phyloP scores from a whole-genome alignment of 53 echinoderm and acorn worm species.

The Luidia sarsii region DNA sequence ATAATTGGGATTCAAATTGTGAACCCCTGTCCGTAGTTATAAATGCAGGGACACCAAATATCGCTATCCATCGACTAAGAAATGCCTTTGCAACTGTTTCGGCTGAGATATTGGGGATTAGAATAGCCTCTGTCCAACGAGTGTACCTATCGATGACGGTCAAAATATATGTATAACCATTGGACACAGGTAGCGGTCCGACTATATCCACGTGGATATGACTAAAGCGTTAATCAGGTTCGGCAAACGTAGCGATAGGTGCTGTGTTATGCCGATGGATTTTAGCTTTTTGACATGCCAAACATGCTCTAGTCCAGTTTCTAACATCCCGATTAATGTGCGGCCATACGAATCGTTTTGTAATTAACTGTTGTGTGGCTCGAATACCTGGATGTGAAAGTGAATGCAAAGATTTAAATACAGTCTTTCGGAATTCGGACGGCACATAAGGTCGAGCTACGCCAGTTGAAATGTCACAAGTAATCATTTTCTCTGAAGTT shows the following conservation, averaged over 20 bases:
- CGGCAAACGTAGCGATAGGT: slow-evolving; percentile 46
- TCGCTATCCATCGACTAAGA: slow-evolving; percentile 49
- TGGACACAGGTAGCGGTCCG: slow-evolving; percentile 26
- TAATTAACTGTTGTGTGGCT: slow-evolving; percentile 35
- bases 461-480: slow-evolving; percentile 37
- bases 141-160: slow-evolving; percentile 60
- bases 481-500: neutral
- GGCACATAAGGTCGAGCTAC: slow-evolving; percentile 35
- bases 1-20: slow-evolving; percentile 62
- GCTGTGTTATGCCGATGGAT: slow-evolving; percentile 24
- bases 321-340: too few relatives aligned
- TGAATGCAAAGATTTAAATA: slow-evolving; percentile 41
- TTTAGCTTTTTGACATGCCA: slow-evolving; percentile 41
- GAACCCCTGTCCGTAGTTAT: slow-evolving; percentile 68
- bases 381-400: slow-evolving; percentile 43
- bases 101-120: slow-evolving; percentile 59
- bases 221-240: slow-evolving; percentile 31
- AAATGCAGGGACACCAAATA: slow-evolving; percentile 43
- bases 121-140: slow-evolving; percentile 70
- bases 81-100: slow-evolving; percentile 65
- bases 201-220: slow-evolving; percentile 39
- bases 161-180: slow-evolving; percentile 44
- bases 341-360: slow-evolving; percentile 22
- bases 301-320: slow-evolving; percentile 43
- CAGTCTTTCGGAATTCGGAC: neutral